These are phyloP conservation scores for Physocephala rufipes DNA, from an alignment of 2,888 invertebrate species.

Conservation along the genomic window DNA sequence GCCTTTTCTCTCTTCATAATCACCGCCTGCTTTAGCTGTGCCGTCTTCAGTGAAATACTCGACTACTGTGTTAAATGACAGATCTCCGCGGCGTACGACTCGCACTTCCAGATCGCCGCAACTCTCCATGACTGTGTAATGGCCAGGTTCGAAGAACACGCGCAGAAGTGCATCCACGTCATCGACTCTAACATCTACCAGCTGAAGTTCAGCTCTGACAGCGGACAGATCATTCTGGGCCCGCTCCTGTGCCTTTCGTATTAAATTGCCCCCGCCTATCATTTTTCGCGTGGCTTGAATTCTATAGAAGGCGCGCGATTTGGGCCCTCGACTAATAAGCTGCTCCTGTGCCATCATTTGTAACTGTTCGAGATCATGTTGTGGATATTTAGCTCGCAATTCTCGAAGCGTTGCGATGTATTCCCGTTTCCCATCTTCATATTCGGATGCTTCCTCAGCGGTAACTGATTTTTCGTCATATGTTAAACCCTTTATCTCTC, in stretches of 20 bases:
- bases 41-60: conserved; percentile 97
- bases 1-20: conserved; percentile 89
- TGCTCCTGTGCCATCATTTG: conserved; percentile 95
- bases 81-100: conserved; percentile 85
- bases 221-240: conserved; percentile 79
- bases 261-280: conserved; percentile 92
- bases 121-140: conserved; percentile 99
- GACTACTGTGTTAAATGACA: conserved; percentile 81
- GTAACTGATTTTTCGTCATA: background rate
- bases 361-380: conserved; percentile 87
- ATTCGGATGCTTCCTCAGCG: conserved; percentile 76
- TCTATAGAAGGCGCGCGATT: conserved; percentile 94
- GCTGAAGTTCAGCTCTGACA: conserved; percentile 77
- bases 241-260: conserved; percentile 86
- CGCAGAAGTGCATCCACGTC: conserved; percentile 75
- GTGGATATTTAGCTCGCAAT: conserved; percentile 89
- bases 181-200: conserved; percentile 74
- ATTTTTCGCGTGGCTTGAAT: conserved; percentile 96
- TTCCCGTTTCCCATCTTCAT: conserved; percentile 92
- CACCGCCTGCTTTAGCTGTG: conserved; percentile 96
- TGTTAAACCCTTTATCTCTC: conserved; percentile 35
- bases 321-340: conserved; percentile 90
- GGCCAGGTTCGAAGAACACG: conserved; percentile 94
- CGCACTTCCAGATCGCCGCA: conserved; percentile 93
- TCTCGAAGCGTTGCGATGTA: conserved; percentile 92